Evolutionary conservation across 1,140 invertebrate genomes (phyloP).

Genomic region (Tribolium castaneum): DNA sequence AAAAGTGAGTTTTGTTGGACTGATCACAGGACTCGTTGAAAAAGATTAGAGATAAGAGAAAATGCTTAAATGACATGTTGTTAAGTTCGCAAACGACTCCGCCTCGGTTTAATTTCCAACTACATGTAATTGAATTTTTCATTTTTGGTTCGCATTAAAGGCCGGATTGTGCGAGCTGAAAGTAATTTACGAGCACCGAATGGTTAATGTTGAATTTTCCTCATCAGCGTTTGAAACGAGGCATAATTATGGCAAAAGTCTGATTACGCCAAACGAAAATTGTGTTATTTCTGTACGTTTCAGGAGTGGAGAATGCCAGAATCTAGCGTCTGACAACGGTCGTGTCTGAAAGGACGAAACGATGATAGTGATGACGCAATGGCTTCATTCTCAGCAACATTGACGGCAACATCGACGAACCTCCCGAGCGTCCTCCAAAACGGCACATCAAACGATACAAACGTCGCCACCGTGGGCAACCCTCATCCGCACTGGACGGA

Average conservation of each 20-base stretch:
- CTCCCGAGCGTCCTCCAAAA: constrained; percentile 52
- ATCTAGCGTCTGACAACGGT: neutral
- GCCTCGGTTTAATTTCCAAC: constrained; percentile 4
- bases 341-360: constrained; percentile 43
- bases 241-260: constrained; percentile 14
- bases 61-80: constrained; percentile 15
- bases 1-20: neutral
- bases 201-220: neutral
- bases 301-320: neutral
- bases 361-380: constrained; percentile 64
- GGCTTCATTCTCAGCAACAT: constrained; percentile 61
- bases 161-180: neutral
- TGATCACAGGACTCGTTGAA: neutral
- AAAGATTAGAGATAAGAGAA: neutral
- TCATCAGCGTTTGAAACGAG: neutral
- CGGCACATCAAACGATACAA: constrained; percentile 54
- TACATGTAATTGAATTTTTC: constrained; percentile 1
- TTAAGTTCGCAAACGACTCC: neutral
- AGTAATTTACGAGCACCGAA: neutral
- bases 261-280: neutral
- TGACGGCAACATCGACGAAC: constrained; percentile 55
- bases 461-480: constrained; percentile 58
- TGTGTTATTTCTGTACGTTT: neutral
- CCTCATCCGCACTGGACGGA: constrained; percentile 65
- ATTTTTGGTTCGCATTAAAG: constrained; percentile 2